phyloP scores from a whole-genome alignment of 2,797 vertebrate species.

The Anguilla pacifica region DNA sequence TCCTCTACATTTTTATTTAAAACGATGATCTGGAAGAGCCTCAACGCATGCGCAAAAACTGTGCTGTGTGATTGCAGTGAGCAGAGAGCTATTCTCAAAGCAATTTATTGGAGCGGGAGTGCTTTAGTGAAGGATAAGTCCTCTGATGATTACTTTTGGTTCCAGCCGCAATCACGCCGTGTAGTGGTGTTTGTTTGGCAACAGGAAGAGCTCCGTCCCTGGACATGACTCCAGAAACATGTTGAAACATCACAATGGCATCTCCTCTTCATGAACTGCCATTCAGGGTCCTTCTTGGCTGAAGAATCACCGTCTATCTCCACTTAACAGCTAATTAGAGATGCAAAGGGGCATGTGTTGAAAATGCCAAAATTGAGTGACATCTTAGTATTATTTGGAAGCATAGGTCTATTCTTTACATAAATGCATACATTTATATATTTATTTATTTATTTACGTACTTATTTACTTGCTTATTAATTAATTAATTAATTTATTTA shows the following conservation, averaged over 20 bases:
- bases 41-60: slow-evolving; percentile 15
- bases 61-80: slow-evolving; percentile 28
- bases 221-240: slow-evolving; percentile 30
- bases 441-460: neutral
- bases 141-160: slow-evolving; percentile 41
- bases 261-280: slow-evolving; percentile 38
- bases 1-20: slow-evolving; percentile 14
- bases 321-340: slow-evolving; percentile 36
- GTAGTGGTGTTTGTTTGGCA: slow-evolving; percentile 36
- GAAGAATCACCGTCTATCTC: slow-evolving; percentile 26
- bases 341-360: neutral
- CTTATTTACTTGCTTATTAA: neutral
- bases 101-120: slow-evolving; percentile 46
- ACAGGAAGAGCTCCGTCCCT: slow-evolving; percentile 20
- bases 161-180: slow-evolving; percentile 32
- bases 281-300: slow-evolving; percentile 38
- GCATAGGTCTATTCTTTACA: neutral
- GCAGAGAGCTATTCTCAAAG: slow-evolving; percentile 45
- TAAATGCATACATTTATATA: neutral
- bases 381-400: neutral
- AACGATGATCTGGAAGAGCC: slow-evolving; percentile 20
- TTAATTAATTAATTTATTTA: too few species aligned
- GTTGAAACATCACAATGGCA: slow-evolving; percentile 34
- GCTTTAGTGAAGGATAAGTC: slow-evolving; percentile 34
- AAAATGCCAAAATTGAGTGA: neutral